phyloP scores from a whole-genome alignment of 2,797 vertebrate species.

The Gymnodraco acuticeps region DNA sequence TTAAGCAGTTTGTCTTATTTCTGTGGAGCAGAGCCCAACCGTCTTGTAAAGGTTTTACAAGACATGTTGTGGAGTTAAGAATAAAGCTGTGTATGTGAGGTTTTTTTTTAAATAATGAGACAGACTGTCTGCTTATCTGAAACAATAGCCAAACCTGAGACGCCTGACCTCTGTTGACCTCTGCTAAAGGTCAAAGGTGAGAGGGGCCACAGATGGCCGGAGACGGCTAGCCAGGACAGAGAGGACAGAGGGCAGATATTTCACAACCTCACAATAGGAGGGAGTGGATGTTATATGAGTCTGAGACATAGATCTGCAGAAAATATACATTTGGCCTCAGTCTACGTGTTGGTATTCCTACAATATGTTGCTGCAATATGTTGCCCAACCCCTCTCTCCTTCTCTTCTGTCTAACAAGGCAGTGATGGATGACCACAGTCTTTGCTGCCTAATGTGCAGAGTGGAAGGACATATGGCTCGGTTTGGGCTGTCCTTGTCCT shows the following conservation, averaged over 20 bases:
- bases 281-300: slow-evolving; percentile 33
- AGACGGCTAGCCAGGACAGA: slow-evolving; percentile 42
- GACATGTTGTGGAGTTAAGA: slow-evolving; percentile 4
- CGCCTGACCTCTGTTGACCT: slow-evolving; percentile 63
- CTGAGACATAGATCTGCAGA: slow-evolving; percentile 40
- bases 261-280: slow-evolving; percentile 27
- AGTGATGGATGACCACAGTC: slow-evolving; percentile 80
- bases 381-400: slow-evolving; percentile 36
- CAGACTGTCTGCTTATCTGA: slow-evolving; percentile 53
- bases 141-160: slow-evolving; percentile 69
- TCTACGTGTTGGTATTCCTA: slow-evolving; percentile 53
- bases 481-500: slow-evolving; percentile 68
- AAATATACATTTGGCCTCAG: slow-evolving; percentile 30
- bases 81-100: slow-evolving; percentile 20
- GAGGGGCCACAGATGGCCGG: slow-evolving; percentile 70
- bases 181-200: slow-evolving; percentile 72
- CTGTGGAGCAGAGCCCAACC: background rate
- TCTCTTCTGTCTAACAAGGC: slow-evolving; percentile 68
- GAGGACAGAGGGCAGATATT: slow-evolving; percentile 53
- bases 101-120: slow-evolving; percentile 34
- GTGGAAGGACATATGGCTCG: slow-evolving; percentile 75
- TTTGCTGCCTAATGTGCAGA: slow-evolving; percentile 71
- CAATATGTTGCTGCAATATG: slow-evolving; percentile 71
- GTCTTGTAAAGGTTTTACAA: slow-evolving; percentile 32
- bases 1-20: slow-evolving; percentile 30